Base-by-base conservation (phyloP, 2,888 invertebrate species). In the Kryphioiulus occultus region DNA sequence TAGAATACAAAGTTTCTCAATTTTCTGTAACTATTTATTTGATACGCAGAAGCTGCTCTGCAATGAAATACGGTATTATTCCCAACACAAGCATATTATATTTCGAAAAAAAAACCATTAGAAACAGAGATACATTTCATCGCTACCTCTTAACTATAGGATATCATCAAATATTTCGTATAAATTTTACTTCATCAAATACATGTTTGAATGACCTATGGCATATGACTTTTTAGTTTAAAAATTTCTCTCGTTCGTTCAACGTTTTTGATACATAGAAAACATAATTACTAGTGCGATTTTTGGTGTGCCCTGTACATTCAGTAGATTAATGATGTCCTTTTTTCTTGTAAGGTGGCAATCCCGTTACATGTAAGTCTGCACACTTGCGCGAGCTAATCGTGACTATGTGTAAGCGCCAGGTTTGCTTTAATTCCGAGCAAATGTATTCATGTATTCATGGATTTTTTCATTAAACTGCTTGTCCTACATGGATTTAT, bases 401-500 rank as follows among this genome's bases (percentile, higher is more conserved):
- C 78, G 26, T 78, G 26, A 30, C 78, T 78, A 15, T 78, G 12
- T 78, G 30, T 78, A 78, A 78, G 78, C 78, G 30, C 78, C 78
- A 78, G 78, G 78, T 78, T 78, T 78, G 78, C 78, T 30, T 78
- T 78, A 78, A 78, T 85, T 85, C 44, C 2, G 85, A 85, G 85
- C 85, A 42, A 85, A 85, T 85, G 26, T 85, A 85, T 85, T 85
- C 85, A 85, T 85, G 39, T 44, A 39, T 85, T 44, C 85, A 39
- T 85, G 39, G n/a, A 22, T 83, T 85, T 85, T 85, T 85, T 42
- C 78, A 78, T 78, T 78, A 78, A 78, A 78, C 26, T 26, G 85
- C 85, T 22, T 42, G 42, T 85, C 85, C 39, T 39, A 44, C 85
- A 42, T 42, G 42, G 85, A 85, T 85, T 42, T 44, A 26, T 42